Base-by-base conservation (phyloP, 37 sponge, comb jelly and placozoan genomes). In the Dysidea cf. avara region DNA sequence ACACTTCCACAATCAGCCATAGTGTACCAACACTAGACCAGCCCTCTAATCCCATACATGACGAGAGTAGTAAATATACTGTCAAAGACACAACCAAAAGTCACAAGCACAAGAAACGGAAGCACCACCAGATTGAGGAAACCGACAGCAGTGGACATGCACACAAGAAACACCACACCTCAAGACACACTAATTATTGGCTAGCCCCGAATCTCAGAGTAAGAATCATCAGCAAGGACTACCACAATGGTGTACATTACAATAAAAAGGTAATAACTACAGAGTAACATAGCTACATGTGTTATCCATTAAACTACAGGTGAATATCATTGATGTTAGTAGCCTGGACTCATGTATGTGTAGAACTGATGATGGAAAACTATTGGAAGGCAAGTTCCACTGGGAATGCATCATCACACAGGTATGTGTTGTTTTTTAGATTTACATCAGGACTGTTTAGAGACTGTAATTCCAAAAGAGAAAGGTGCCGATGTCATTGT, bases 251-350 rank as follows among this genome's bases (percentile, higher is more conserved):
- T 17, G 48, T 28, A 30, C 85, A 78, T 61, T 96, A 96, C 65
- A 96, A 96, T 56, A 59, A 67, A 2, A 92, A 92, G 83, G 96
- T 95, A 13, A 72, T 61, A 6, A 46, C 35, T 39, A 3, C 64
- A 52, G 28, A 17, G 16, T 66, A 25, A 46, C 30, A 25, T 46
- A 33, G 37, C 28, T n/a, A n/a, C 40, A 25, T 60, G 16, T 39
- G 28, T 49, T 64, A 3, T 52, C 9, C 21, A 22, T 47, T 7
- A 17, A 32, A 11, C 7, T 64, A 9, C 64, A 96, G 94, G 82
- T 96, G 32, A 69, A 54, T 36, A 64, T 96, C 25, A 32, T 96
- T 20, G 97, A 96, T 80, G 94, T 96, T 32, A 51, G 89, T 16
- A 80, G 83, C 51, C 49, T 76, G 56, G 83, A 51, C 2, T 35